Evolutionary conservation across 1,140 invertebrate genomes (phyloP).

Genomic region (Hyles vespertilio): DNA sequence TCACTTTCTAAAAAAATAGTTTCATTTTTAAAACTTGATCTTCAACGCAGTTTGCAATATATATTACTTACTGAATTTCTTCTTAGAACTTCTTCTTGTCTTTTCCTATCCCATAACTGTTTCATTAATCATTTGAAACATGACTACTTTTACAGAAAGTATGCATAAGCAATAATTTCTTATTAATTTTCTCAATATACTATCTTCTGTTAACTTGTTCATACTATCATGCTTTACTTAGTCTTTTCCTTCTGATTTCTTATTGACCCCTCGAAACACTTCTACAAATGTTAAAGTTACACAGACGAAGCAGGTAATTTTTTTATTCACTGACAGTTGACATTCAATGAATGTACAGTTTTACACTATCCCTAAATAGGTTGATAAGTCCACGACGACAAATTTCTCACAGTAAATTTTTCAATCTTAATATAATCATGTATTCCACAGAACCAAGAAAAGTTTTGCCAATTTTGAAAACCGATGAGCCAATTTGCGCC

Average conservation of each 20-base stretch:
- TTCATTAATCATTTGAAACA: slow-evolving; percentile 8
- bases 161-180: slow-evolving; percentile 32
- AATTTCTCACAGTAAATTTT: too few species aligned
- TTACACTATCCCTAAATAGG: too few species aligned
- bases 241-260: slow-evolving; percentile 45
- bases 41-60: neutral
- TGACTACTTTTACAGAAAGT: slow-evolving; percentile 25
- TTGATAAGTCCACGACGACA: too few species aligned
- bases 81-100: slow-evolving; percentile 3
- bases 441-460: slow-evolving; percentile 87
- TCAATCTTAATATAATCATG: too few species aligned
- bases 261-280: slow-evolving; percentile 36
- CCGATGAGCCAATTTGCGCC: slow-evolving; percentile 92
- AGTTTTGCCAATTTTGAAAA: slow-evolving; percentile 90
- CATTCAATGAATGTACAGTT: too few species aligned
- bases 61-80: neutral
- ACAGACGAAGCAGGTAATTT: slow-evolving; percentile 31
- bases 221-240: slow-evolving; percentile 54
- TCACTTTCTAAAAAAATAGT: neutral
- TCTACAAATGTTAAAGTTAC: slow-evolving; percentile 35
- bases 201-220: slow-evolving; percentile 39
- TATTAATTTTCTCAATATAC: slow-evolving; percentile 16
- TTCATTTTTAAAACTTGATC: neutral
- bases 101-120: slow-evolving; percentile 6
- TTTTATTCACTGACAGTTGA: too few species aligned